phyloP scores from a whole-genome alignment of 2,888 invertebrate species.

The Hemicrepidius hirtus region DNA sequence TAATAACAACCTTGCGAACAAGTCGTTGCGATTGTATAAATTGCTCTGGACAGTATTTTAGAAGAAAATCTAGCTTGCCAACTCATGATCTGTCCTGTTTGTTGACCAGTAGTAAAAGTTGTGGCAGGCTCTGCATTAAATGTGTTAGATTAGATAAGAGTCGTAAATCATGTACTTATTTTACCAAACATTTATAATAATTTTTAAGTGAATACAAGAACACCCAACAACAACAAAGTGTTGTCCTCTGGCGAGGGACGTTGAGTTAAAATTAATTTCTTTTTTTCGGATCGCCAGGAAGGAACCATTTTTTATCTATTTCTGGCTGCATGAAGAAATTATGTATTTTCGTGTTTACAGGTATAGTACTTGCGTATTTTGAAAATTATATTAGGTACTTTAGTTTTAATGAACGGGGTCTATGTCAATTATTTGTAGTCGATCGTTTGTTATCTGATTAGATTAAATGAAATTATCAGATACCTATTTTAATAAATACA shows the following conservation, averaged over 20 bases:
- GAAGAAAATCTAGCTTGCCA: conserved; percentile 27
- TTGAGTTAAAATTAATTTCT: conserved; percentile 18
- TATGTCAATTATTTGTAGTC: too few relatives aligned
- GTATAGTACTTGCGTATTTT: too few relatives aligned
- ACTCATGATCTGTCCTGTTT: conserved; percentile 32
- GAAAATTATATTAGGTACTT: too few relatives aligned
- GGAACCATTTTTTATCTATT: conserved; percentile 25
- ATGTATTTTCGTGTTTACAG: not conserved
- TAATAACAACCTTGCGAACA: conserved; percentile 4
- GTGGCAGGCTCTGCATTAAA: conserved; percentile 30
- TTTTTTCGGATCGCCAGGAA: conserved; percentile 14
- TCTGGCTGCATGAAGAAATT: not conserved
- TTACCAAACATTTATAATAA: not conserved
- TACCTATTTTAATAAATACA: too few relatives aligned
- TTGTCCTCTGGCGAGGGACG: not conserved
- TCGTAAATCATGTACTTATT: not conserved
- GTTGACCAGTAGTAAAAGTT: conserved; percentile 26
- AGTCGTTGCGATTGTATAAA: conserved; percentile 23
- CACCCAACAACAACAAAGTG: not conserved
- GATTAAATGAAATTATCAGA: not conserved
- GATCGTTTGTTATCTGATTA: too few relatives aligned
- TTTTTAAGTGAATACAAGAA: not conserved
- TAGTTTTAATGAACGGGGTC: too few relatives aligned
- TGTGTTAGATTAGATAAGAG: not conserved
- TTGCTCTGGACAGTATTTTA: conserved; percentile 10